phyloP scores from a whole-genome alignment of 2,888 invertebrate species.

The Acrocyrtus sp. region DNA sequence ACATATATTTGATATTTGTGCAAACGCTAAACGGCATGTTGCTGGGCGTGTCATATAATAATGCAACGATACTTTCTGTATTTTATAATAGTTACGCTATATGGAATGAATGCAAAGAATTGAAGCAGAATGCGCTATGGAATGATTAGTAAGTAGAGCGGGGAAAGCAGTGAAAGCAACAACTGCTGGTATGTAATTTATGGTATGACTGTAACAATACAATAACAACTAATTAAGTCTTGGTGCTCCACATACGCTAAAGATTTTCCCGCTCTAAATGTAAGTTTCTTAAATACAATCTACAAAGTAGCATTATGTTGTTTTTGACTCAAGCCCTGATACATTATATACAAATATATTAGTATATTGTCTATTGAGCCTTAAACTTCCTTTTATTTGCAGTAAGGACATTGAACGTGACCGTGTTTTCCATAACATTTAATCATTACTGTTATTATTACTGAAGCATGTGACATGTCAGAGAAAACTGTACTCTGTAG shows the following conservation, averaged over 20 bases:
- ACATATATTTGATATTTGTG: no score
- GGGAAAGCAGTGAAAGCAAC: slow-evolving; percentile 49
- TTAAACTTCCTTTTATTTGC: no score
- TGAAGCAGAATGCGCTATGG: slow-evolving; percentile 37
- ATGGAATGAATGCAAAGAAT: slow-evolving; percentile 34
- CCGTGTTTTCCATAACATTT: slow-evolving; percentile 11
- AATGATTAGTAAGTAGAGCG: slow-evolving; percentile 38
- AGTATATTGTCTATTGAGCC: no score
- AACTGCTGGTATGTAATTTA: slow-evolving; percentile 25
- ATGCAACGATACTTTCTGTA: no score
- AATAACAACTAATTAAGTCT: slow-evolving; percentile 15
- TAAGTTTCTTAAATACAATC: no score
- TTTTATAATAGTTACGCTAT: no score
- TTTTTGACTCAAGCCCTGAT: slow-evolving; percentile 46
- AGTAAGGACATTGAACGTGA: no score
- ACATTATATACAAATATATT: no score
- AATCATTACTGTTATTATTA: slow-evolving; percentile 23
- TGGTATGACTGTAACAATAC: no score
- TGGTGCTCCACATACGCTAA: slow-evolving; percentile 28
- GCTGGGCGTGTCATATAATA: no score
- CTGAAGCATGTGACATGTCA: slow-evolving; percentile 46
- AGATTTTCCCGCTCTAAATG: no score
- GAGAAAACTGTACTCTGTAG: slow-evolving; percentile 35
- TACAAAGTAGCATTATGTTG: slow-evolving; percentile 53
- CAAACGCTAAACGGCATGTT: no score